Conservation (phyloP, 2,888 invertebrate species). For the Julus scandinavius region DNA sequence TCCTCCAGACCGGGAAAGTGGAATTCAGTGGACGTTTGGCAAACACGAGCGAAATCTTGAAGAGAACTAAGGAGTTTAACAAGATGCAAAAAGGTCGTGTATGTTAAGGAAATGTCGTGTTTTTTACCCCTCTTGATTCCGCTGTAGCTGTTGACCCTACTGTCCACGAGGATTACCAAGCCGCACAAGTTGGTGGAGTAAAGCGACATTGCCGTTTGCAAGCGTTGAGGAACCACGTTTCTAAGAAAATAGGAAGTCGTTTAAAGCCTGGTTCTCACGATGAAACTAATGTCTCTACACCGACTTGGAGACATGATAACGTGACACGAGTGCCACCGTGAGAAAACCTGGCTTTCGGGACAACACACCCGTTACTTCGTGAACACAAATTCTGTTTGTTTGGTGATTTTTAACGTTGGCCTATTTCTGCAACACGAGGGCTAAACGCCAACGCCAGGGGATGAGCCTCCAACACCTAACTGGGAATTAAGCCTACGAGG, state of each 20-base stretch:
- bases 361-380: no score
- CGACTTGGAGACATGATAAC: no score
- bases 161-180: constrained; percentile 83
- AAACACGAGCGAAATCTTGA: constrained; percentile 76
- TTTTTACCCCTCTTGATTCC: constrained; percentile 72
- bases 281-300: no score
- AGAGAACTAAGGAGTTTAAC: constrained; percentile 53
- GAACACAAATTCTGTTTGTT: no score
- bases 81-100: neutral
- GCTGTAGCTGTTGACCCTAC: constrained; percentile 73
- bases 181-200: constrained; percentile 93
- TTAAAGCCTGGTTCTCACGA: neutral
- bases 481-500: no score
- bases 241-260: neutral
- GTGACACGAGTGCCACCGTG: no score
- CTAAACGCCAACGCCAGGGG: no score
- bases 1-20: constrained; percentile 89
- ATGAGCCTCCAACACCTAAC: no score
- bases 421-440: no score
- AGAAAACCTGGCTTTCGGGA: no score
- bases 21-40: constrained; percentile 88
- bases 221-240: constrained; percentile 75
- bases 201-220: constrained; percentile 92
- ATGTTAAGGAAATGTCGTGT: no score
- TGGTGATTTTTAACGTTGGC: no score